phyloP scores from a whole-genome alignment of 2,113 vertebrate species.

The Scortum barcoo region DNA sequence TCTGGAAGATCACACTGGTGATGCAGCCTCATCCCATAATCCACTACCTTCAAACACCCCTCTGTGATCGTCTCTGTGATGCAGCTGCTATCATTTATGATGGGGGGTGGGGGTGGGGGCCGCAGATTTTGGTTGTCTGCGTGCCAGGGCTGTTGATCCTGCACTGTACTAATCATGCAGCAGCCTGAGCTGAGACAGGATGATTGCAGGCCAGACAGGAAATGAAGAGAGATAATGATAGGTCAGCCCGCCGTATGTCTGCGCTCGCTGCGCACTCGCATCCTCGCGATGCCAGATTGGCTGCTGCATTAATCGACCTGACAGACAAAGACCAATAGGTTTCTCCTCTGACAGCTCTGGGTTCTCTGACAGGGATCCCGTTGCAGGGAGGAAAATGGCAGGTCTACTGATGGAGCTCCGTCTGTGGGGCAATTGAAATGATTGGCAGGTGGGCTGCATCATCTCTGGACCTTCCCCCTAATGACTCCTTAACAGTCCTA shows the following conservation, averaged over 20 bases:
- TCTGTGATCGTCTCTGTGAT: slow-evolving; percentile 44
- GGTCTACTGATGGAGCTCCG: slow-evolving; percentile 20
- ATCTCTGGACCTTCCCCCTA: slow-evolving; percentile 19
- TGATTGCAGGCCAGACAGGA: slow-evolving; percentile 82
- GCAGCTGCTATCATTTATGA: slow-evolving; percentile 76
- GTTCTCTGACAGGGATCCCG: slow-evolving; percentile 44
- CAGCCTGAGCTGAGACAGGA: slow-evolving; percentile 68
- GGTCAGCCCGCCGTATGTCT: slow-evolving; percentile 71
- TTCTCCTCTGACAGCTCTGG: slow-evolving; percentile 51
- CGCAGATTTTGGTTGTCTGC: slow-evolving; percentile 59
- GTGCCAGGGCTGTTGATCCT: slow-evolving; percentile 71
- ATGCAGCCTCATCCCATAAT: slow-evolving; percentile 26
- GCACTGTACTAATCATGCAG: slow-evolving; percentile 75
- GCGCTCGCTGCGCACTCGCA: slow-evolving; percentile 48
- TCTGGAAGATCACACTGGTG: slow-evolving; percentile 39
- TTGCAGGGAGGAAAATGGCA: slow-evolving; percentile 20
- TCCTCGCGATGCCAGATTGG: slow-evolving; percentile 63
- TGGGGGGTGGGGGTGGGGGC: slow-evolving; percentile 21
- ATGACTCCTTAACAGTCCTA: slow-evolving; percentile 25
- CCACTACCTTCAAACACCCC: slow-evolving; percentile 35
- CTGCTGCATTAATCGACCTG: slow-evolving; percentile 70
- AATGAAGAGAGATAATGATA: slow-evolving; percentile 82
- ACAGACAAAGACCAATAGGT: slow-evolving; percentile 70
- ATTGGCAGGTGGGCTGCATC: slow-evolving; percentile 34
- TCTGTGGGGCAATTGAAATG: slow-evolving; percentile 2